Evolutionary conservation across 1,140 invertebrate species (phyloP), one percentile per base, ranked within the genome.

Genomic region (Euura lappo): DNA sequence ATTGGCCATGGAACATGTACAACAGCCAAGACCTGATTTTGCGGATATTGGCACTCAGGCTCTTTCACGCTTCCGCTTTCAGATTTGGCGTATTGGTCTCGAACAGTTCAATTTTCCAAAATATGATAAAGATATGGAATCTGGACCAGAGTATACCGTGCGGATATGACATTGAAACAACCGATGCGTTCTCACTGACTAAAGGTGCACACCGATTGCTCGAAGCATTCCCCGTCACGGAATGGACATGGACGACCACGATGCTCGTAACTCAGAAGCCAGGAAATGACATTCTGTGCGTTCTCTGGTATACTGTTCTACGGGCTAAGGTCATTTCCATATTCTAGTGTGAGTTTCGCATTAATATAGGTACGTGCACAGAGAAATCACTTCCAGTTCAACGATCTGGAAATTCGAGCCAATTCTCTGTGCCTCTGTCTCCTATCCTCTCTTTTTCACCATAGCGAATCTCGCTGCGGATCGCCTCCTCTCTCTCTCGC

Each of bases 321-420:
- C 76, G 75, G 72, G 67, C 67, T 68, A 42, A 75, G 79, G 79
- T 80, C 74, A 81, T 80, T 81, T 80, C 75, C 79, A 81, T 70
- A 74, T 67, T 73, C 69, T 73, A 47, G 65, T 75, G 74, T 74
- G 75, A 60, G 51, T 60, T 60, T 60, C 51, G 73, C 71, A 70
- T 75, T 72, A 71, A 76, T 75, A 72, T 74, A 76, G 51, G 51
- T 60, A 60, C 51, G 51, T n/a, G 75, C 64, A 72, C 72, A 51
- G 75, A 76, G 79, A 80, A 80, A 80, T 81, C 77, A 76, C 79
- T 81, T 80, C 74, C 78, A 77, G 75, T 66, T 79, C 79, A 69
- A 51, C 77, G 80, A 75, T 66, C 78, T 72, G 79, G 78, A 81
- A 80, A 80, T 81, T 80, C 75, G 72, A 78, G 76, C 79, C 75